A percentile compares a stretch with the other conserved stretches of the same genome.
Conservation (phyloP, 2,797 vertebrate species). For the Carapus acus region DNA sequence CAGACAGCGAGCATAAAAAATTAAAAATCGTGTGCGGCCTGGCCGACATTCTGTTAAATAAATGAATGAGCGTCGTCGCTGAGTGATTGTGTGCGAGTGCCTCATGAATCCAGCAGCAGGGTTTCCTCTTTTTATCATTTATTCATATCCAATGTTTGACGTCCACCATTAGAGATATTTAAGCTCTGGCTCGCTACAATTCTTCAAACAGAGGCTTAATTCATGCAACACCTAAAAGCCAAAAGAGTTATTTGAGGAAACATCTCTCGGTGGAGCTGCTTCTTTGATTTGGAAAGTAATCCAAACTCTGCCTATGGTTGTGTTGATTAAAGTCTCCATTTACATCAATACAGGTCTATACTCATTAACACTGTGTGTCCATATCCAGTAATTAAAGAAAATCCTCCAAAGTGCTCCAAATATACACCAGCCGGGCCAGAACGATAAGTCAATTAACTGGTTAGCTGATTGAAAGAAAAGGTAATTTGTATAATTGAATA, state of each 20-base stretch:
- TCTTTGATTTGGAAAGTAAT: constrained; percentile 19
- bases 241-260: constrained; percentile 2
- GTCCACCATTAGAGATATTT: too few relatives aligned
- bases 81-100: constrained; percentile 2
- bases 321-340: constrained; percentile 37
- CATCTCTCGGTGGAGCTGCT: background rate
- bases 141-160: too few relatives aligned
- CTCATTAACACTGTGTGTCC: constrained; percentile 11
- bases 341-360: constrained; percentile 17
- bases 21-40: constrained; percentile 1
- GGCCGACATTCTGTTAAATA: background rate
- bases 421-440: constrained; percentile 1
- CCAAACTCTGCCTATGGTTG: constrained; percentile 24
- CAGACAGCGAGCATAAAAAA: background rate
- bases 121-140: too few relatives aligned
- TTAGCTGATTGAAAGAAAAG: too few relatives aligned
- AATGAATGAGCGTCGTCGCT: background rate
- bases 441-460: background rate
- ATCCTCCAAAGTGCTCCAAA: background rate
- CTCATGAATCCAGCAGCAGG: background rate
- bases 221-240: constrained; percentile 9
- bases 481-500: too few relatives aligned
- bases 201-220: too few relatives aligned
- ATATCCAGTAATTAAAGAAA: background rate
- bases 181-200: background rate